These are phyloP conservation scores for Drymonia ruficornis DNA, from an alignment of 2,888 invertebrate species.

Conservation along the genomic window DNA sequence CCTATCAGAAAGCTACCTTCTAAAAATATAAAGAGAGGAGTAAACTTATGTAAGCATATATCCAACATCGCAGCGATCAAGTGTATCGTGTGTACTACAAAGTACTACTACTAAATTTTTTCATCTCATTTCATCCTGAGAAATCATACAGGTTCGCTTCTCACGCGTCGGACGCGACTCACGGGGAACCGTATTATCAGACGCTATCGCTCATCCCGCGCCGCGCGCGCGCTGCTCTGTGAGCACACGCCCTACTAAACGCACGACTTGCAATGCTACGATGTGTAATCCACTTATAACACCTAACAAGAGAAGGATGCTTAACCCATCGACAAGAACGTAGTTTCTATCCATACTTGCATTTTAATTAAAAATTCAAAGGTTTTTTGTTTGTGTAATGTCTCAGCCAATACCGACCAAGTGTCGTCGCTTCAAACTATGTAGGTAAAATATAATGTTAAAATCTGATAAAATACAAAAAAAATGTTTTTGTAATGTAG, in stretches of 20 bases:
- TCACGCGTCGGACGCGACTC: slow-evolving; percentile 52
- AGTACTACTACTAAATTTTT: slow-evolving; percentile 24
- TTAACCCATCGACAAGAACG: no score
- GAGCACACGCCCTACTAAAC: slow-evolving; percentile 37
- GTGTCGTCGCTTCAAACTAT: no score
- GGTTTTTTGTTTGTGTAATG: no score
- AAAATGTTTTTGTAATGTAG: no score
- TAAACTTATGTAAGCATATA: no score
- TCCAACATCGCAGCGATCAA: not conserved
- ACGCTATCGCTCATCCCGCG: slow-evolving; percentile 36
- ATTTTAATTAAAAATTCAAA: no score
- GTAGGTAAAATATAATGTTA: no score
- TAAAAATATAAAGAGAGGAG: no score
- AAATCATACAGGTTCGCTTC: slow-evolving; percentile 56
- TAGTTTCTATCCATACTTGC: no score
- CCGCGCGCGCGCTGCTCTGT: slow-evolving; percentile 25
- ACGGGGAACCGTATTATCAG: slow-evolving; percentile 48
- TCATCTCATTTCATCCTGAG: slow-evolving; percentile 45
- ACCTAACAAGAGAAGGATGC: not conserved
- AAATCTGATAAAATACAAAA: no score
- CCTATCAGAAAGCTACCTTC: no score
- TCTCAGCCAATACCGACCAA: no score
- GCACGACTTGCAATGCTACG: slow-evolving; percentile 15
- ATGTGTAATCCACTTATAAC: not conserved
- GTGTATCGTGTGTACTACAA: slow-evolving; percentile 2